Evolutionary conservation across 2,888 invertebrate genomes (phyloP).

Genomic region (Heliconius ethilla): DNA sequence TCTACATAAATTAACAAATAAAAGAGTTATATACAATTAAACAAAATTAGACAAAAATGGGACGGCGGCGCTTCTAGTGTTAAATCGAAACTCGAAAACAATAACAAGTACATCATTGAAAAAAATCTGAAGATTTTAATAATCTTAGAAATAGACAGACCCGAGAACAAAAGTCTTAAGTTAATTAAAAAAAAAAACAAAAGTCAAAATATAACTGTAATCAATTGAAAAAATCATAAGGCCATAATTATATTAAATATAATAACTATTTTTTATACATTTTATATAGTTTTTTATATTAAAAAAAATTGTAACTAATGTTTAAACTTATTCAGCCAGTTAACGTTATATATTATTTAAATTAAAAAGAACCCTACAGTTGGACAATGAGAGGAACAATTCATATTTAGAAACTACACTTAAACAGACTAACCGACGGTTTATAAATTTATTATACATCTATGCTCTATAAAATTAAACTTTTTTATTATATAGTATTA

Average conservation of each 20-base stretch:
- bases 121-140: neutral
- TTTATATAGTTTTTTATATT: constrained; percentile 5
- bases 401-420: constrained; percentile 39
- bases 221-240: neutral
- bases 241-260: neutral
- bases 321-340: constrained; percentile 26
- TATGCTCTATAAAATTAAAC: constrained; percentile 34
- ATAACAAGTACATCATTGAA: neutral
- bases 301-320: constrained; percentile 22
- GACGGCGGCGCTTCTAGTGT: too few relatives aligned
- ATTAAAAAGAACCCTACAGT: constrained; percentile 29
- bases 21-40: too few relatives aligned
- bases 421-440: constrained; percentile 50
- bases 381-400: constrained; percentile 44
- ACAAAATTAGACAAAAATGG: too few relatives aligned
- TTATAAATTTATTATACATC: constrained; percentile 51
- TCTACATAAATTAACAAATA: too few relatives aligned
- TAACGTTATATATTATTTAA: constrained; percentile 23
- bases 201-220: neutral
- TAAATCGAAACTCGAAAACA: neutral
- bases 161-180: neutral
- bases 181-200: neutral
- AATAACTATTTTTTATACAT: constrained; percentile 1
- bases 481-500: constrained; percentile 38
- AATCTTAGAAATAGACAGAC: neutral